Percentiles rank a stretch among this genome's conserved stretches.
phyloP scores from a whole-genome alignment of 1,140 invertebrate genomes.

The Dreissena polymorpha region DNA sequence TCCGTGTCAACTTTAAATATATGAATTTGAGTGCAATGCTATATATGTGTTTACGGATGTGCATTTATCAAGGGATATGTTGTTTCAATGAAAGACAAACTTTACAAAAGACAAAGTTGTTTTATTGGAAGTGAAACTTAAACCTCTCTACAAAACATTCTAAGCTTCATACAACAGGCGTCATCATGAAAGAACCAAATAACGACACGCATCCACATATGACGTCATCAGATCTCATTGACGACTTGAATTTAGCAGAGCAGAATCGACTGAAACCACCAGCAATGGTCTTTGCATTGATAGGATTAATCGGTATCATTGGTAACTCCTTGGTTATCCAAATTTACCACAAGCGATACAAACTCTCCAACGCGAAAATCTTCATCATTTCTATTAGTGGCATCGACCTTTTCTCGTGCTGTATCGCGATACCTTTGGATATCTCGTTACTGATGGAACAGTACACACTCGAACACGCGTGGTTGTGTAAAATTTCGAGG shows the following conservation, averaged over 20 bases:
- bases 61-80: no score
- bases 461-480: slow-evolving; percentile 25
- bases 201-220: not conserved
- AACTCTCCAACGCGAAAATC: slow-evolving; percentile 28
- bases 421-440: slow-evolving; percentile 43
- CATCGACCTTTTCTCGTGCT: slow-evolving; percentile 42
- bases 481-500: slow-evolving; percentile 42
- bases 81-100: no score
- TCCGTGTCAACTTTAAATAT: no score
- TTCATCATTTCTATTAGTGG: slow-evolving; percentile 43
- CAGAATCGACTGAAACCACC: slow-evolving; percentile 21
- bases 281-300: slow-evolving; percentile 23
- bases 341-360: slow-evolving; percentile 49
- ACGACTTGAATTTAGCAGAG: slow-evolving; percentile 44
- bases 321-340: slow-evolving; percentile 56
- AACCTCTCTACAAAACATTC: no score
- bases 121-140: no score
- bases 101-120: no score
- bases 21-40: no score
- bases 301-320: slow-evolving; percentile 30
- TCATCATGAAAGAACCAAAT: no score
- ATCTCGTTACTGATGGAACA: slow-evolving; percentile 23
- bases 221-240: slow-evolving; percentile 4
- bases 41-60: no score
- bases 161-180: no score